Percentiles rank a stretch among this genome's conserved stretches.
Conservation (phyloP, 2,888 invertebrate genomes). For the Calliopum simillimum region DNA sequence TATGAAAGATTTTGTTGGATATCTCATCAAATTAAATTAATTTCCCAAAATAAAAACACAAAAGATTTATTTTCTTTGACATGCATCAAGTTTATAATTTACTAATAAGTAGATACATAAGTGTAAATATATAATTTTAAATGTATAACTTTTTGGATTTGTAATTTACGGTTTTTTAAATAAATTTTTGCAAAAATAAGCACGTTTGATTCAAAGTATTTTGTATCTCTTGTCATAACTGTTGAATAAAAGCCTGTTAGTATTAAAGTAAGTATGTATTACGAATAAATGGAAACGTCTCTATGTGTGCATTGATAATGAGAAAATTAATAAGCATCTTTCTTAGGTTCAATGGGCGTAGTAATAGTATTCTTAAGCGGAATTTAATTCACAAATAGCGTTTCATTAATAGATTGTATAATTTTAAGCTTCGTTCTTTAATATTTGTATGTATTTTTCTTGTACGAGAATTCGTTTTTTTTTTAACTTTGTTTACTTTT, state of each 20-base stretch:
- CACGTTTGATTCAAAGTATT: conserved; percentile 14
- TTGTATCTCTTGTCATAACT: conserved; percentile 20
- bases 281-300: conserved; percentile 11
- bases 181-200: conserved; percentile 16
- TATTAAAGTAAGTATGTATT: conserved; percentile 11
- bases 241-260: conserved; percentile 17
- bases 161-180: not conserved
- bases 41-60: not conserved
- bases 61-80: conserved; percentile 1
- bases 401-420: not conserved
- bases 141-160: conserved; percentile 29
- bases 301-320: conserved; percentile 1
- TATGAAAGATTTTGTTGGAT: no score
- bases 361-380: conserved; percentile 10
- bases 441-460: conserved; percentile 11
- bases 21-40: no score
- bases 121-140: conserved; percentile 42
- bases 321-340: not conserved
- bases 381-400: conserved; percentile 10
- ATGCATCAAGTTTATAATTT: conserved; percentile 34
- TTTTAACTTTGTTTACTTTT: not conserved
- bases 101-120: conserved; percentile 38
- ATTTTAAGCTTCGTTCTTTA: not conserved
- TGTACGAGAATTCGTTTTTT: conserved; percentile 2
- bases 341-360: not conserved